A percentile compares a stretch with the other conserved stretches of the same genome.
phyloP scores from a whole-genome alignment of 2,888 invertebrate species.

The Iphiclides podalirius region DNA sequence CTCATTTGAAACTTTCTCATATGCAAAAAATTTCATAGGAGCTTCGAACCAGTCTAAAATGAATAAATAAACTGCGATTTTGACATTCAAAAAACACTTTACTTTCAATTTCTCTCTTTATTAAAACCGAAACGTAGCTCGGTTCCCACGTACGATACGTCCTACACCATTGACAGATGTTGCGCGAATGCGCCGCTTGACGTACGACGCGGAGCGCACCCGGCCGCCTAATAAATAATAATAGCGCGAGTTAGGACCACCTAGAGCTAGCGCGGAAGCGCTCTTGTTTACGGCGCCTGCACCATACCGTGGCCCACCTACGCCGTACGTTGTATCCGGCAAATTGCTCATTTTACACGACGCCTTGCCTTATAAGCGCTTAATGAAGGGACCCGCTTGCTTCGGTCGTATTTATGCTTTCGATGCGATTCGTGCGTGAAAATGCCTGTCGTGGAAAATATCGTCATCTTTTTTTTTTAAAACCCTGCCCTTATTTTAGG shows the following conservation, averaged over 20 bases:
- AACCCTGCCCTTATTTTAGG: no score
- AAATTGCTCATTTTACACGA: constrained; percentile 72
- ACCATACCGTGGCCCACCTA: constrained; percentile 72
- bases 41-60: no score
- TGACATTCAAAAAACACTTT: no score
- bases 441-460: no score
- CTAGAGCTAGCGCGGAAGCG: constrained; percentile 74
- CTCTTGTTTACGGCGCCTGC: constrained; percentile 67
- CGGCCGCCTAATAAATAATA: constrained; percentile 72
- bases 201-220: constrained; percentile 31
- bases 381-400: constrained; percentile 57
- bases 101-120: no score
- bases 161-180: constrained; percentile 31
- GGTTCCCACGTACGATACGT: neutral
- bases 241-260: constrained; percentile 74
- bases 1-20: no score
- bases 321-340: constrained; percentile 76
- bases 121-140: no score
- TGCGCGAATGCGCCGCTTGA: constrained; percentile 27
- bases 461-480: no score
- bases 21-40: no score
- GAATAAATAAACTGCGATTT: no score
- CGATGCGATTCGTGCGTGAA: constrained; percentile 2
- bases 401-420: constrained; percentile 33
- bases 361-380: constrained; percentile 77